Evolutionary conservation across 1,140 invertebrate genomes (phyloP).

Genomic region (Portunus trituberculatus): DNA sequence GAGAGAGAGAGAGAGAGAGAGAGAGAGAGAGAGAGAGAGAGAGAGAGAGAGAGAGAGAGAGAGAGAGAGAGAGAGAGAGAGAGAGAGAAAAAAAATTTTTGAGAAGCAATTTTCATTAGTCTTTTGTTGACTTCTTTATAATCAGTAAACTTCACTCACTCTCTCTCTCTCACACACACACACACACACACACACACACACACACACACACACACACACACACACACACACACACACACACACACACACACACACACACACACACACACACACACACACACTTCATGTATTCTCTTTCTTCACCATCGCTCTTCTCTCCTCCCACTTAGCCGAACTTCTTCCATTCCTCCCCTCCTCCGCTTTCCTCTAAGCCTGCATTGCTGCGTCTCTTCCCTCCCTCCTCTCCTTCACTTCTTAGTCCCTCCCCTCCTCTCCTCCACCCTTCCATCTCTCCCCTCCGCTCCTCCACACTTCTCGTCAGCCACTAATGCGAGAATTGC

Average conservation of each 20-base stretch:
- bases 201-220: too few relatives aligned
- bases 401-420: neutral
- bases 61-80: slow-evolving; percentile 45
- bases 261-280: neutral
- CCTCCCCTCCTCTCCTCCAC: neutral
- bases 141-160: too few relatives aligned
- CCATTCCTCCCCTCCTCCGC: neutral
- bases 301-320: neutral
- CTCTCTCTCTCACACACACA: neutral
- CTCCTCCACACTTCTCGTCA: neutral
- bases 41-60: slow-evolving; percentile 39
- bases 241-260: neutral
- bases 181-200: neutral
- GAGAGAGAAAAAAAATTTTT: neutral
- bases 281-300: neutral
- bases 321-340: too few relatives aligned
- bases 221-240: neutral
- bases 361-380: too few relatives aligned
- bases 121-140: too few relatives aligned
- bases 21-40: slow-evolving; percentile 9
- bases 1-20: too few relatives aligned
- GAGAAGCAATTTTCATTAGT: too few relatives aligned
- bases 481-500: slow-evolving; percentile 13
- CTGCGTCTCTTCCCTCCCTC: too few relatives aligned
- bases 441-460: neutral